Evolutionary conservation across 2,797 vertebrate genomes (phyloP), one percentile per base, ranked within the genome.

Genomic region (Emydoidea blandingii): DNA sequence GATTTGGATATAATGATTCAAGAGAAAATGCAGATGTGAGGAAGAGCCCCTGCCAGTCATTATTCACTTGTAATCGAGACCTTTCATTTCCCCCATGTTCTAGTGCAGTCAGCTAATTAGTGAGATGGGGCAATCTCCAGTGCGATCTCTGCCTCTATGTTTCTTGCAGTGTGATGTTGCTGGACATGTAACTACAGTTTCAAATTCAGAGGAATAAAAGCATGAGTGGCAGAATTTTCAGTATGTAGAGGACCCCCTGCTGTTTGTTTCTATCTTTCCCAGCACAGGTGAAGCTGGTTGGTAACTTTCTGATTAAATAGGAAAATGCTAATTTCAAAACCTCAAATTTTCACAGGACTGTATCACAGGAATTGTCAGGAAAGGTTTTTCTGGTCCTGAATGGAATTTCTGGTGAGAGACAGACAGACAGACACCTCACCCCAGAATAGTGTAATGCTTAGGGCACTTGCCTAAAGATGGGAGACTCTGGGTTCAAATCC

Each of bases 261-360:
- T 91, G 68, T 89, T 80, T 94, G 18, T 52, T 44, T 89, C 37
- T 16, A 41, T 74, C 93, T 80, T 79, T 41, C 11, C 62, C 5
- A 11, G 12, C 81, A 57, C 44, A 84, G 12, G 15, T 80, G 27
- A 91, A 65, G 62, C 16, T 65, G 34, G 16, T n/a, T 65, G 34
- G 62, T n/a, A 65, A n/a, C 62, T 65, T 19, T n/a, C 15, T 34
- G 62, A 65, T n/a, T n/a, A 65, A 65, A 65, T 5, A n/a, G 34
- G 16, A n/a, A 65, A 65, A 31, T 10, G 62, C 34, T 65, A n/a
- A n/a, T 65, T 65, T n/a, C 31, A 31, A 65, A 65, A 65, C 16
- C 16, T 65, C 34, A 65, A 65, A 18, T 10, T 65, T 65, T n/a
- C 34, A 19, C 31, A 65, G 62, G 16, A n/a, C 16, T n/a, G 34